Evolutionary conservation across 1,140 invertebrate species (phyloP).

Genomic region (Drosophila sechellia): DNA sequence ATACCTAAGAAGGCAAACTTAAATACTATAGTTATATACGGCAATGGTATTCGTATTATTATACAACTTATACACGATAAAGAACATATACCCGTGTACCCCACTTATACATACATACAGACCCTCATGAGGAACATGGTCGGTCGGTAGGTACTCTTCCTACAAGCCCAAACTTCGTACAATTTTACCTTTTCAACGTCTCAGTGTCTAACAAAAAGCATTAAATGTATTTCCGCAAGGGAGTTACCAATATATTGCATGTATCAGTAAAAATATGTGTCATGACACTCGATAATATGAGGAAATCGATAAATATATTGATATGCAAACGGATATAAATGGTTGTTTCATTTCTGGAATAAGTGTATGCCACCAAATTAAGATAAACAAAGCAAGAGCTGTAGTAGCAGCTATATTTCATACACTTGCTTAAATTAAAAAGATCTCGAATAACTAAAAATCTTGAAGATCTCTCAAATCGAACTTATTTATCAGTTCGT

Average conservation of each 20-base stretch:
- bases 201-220: conserved; percentile 75
- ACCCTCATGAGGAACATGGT: conserved; percentile 32
- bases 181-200: conserved; percentile 82
- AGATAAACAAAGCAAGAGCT: no score
- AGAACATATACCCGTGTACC: conserved; percentile 50
- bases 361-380: no score
- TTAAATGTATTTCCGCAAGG: conserved; percentile 30
- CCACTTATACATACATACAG: conserved; percentile 35
- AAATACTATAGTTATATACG: conserved; percentile 42
- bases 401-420: no score
- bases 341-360: conserved; percentile 23
- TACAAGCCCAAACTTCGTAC: conserved; percentile 66
- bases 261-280: conserved; percentile 55
- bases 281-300: conserved; percentile 65
- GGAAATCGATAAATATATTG: conserved; percentile 75
- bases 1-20: conserved; percentile 37
- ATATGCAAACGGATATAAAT: conserved; percentile 58
- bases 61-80: conserved; percentile 54
- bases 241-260: conserved; percentile 60
- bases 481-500: no score
- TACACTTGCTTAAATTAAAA: no score
- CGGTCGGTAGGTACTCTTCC: conserved; percentile 30
- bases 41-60: conserved; percentile 55
- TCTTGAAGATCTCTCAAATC: no score
- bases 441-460: no score